These are phyloP conservation scores for Drosophila pseudoananassae DNA, from an alignment of 1,140 invertebrate species.

Conservation along the genomic window DNA sequence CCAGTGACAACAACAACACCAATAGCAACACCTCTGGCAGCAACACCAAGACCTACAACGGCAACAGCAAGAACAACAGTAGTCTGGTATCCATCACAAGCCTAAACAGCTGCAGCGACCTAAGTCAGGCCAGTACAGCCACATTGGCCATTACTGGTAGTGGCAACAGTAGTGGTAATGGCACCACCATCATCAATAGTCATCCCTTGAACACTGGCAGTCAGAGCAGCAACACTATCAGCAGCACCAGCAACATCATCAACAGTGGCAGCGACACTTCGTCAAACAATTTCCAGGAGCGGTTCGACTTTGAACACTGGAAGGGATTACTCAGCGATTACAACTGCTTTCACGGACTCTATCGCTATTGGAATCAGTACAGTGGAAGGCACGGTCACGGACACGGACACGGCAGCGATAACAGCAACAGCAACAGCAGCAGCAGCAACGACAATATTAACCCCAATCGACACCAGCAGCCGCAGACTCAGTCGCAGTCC, in stretches of 20 bases:
- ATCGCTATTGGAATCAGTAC: conserved; percentile 77
- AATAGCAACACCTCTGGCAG: conserved; percentile 1
- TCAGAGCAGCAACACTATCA: conserved; percentile 14
- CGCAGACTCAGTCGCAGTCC: conserved; percentile 24
- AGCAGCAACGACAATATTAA: background rate
- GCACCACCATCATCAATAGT: conserved; percentile 12
- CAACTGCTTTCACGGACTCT: conserved; percentile 75
- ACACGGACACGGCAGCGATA: background rate
- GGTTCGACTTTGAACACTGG: conserved; percentile 77
- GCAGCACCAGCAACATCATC: conserved; percentile 12
- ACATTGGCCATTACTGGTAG: conserved; percentile 43
- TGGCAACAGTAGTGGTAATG: background rate
- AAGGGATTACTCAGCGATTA: conserved; percentile 76
- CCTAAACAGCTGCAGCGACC: conserved; percentile 65
- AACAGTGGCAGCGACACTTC: conserved; percentile 69
- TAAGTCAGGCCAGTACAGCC: conserved; percentile 58
- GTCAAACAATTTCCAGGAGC: conserved; percentile 78
- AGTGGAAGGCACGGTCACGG: conserved; percentile 25
- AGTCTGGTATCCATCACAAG: conserved; percentile 70
- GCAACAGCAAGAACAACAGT: conserved; percentile 53
- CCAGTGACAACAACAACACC: conserved; percentile 37
- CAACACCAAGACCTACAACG: conserved; percentile 27
- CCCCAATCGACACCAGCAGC: conserved; percentile 2
- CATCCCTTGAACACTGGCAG: conserved; percentile 14
- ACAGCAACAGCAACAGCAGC: conserved; percentile 8